Conservation (phyloP, 1,140 invertebrate genomes). For the Ceratosolen solmsi region DNA sequence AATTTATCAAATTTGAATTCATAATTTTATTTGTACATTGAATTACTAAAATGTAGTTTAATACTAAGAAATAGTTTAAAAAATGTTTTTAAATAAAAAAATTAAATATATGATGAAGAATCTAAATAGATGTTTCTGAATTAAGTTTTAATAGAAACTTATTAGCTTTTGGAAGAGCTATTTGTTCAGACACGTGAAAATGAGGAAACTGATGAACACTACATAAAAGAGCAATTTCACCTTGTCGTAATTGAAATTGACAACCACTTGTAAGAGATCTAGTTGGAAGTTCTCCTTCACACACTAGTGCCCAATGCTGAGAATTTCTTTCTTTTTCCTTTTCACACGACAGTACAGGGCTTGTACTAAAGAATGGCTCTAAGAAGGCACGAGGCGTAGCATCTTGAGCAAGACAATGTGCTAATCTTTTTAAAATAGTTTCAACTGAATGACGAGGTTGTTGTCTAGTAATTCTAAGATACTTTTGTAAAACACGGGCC, state of each 20-base stretch:
- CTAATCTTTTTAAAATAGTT: slow-evolving; percentile 89
- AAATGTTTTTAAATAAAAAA: no score
- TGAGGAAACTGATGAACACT: slow-evolving; percentile 89
- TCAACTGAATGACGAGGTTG: slow-evolving; percentile 96
- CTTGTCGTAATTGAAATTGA: slow-evolving; percentile 93
- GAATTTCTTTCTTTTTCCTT: slow-evolving; percentile 82
- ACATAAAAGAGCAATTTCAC: slow-evolving; percentile 93
- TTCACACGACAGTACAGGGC: slow-evolving; percentile 86
- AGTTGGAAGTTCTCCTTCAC: slow-evolving; percentile 88
- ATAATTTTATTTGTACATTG: no score
- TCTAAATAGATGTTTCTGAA: slow-evolving; percentile 95
- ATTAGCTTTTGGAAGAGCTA: slow-evolving; percentile 95
- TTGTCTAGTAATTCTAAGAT: slow-evolving; percentile 93
- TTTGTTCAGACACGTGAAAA: slow-evolving; percentile 94
- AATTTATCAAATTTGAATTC: no score
- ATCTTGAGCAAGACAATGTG: slow-evolving; percentile 92
- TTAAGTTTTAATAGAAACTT: slow-evolving; percentile 95
- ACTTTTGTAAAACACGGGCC: slow-evolving; percentile 96
- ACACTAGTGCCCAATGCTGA: slow-evolving; percentile 95
- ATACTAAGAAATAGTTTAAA: no score
- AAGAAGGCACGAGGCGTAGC: slow-evolving; percentile 94
- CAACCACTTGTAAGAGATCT: slow-evolving; percentile 86
- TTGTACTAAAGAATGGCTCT: slow-evolving; percentile 87
- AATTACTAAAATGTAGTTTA: no score
- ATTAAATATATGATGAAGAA: neutral